Evolutionary conservation across 2,888 invertebrate species (phyloP), one percentile per base, ranked within the genome.

Genomic region (Hirtodrosophila trivittata): DNA sequence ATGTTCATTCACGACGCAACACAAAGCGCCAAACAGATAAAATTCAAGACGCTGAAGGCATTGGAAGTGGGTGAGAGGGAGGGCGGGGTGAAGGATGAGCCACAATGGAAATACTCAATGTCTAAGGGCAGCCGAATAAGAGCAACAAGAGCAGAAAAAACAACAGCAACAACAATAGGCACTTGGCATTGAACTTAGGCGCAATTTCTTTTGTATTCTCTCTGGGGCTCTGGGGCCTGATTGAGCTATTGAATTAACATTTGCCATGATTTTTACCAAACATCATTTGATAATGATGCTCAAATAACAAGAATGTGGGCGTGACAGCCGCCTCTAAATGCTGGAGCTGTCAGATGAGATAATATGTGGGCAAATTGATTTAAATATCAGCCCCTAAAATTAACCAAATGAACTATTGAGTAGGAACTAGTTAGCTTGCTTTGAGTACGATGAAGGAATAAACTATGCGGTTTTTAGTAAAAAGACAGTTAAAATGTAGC

Each of bases 211-310:
- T 75, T 58, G 18, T 57, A 33, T 52, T 13, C 1, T 30, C 16
- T 26, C 21, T 30, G 16, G 4, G 39, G 26, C 43, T 28, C 30
- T 56, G 33, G 66, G 55, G 56, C 45, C 41, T 76, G 84, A 84
- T 80, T 80, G 84, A 80, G 84, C 80, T 63, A 80, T 80, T 80
- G 80, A 80, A 80, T 80, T 77, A 75, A 77, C 77, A 83, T 86
- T 82, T 77, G 75, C 83, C 69, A 75, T 87, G 77, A 85, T 73
- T 85, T 59, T 71, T 71, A 56, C 77, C 69, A 72, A 73, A 77
- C 77, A 80, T 62, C 75, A 81, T 78, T 83, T 70, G 80, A 78
- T 74, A 78, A 78, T 82, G 83, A 78, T 74, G 62, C 67, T 47
- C 57, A 46, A 50, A 57, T 30, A 21, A 58, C 26, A 63, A 45